Evolutionary conservation across 1,140 invertebrate genomes (phyloP).

Genomic region (Habropoda laboriosa): DNA sequence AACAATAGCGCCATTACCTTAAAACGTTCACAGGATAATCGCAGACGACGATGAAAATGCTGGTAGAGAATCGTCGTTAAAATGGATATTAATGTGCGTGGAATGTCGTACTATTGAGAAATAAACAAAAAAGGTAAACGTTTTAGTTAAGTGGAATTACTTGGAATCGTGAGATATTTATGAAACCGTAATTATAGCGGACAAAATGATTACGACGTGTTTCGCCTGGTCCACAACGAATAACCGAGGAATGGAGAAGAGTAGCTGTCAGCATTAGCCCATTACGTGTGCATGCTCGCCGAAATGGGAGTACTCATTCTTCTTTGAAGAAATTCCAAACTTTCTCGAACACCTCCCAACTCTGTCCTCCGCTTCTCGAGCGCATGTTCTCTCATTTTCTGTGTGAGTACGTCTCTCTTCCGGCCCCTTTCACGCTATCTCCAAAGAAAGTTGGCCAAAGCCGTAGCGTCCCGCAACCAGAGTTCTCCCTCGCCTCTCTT

Average conservation of each 20-base stretch:
- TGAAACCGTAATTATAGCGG: accelerated
- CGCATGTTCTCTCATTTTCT: slow-evolving; percentile 8
- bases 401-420: not conserved
- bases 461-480: slow-evolving; percentile 13
- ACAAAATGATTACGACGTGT: not conserved
- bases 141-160: not conserved
- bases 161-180: not conserved
- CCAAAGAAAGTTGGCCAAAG: slow-evolving; percentile 55
- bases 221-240: not conserved
- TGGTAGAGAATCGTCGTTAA: not conserved
- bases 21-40: not conserved
- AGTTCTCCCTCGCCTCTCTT: slow-evolving; percentile 14
- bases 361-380: not conserved
- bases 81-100: not conserved
- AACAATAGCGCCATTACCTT: not conserved
- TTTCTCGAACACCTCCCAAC: slow-evolving; percentile 24
- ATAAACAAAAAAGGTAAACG: not conserved
- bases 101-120: too few relatives aligned
- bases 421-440: slow-evolving; percentile 6
- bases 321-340: slow-evolving; percentile 36
- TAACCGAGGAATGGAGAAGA: not conserved
- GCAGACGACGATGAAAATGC: too few relatives aligned
- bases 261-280: not conserved
- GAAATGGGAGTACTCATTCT: slow-evolving; percentile 16
- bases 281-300: slow-evolving; percentile 9